Evolutionary conservation across 2,888 invertebrate species (phyloP).

Genomic region (Volucella bombylans): DNA sequence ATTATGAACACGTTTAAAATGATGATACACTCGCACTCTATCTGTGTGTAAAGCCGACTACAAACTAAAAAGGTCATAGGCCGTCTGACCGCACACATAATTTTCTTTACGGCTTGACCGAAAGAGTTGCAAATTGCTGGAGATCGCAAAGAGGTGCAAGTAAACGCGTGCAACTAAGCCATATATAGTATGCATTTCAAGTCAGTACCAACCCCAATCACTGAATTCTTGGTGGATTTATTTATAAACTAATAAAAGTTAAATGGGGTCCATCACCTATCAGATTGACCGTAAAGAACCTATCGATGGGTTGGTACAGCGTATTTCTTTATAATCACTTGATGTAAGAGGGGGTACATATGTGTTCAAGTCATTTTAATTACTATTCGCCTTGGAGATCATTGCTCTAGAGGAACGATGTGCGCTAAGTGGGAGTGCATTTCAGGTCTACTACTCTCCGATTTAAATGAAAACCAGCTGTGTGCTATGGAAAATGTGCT

Average conservation of each 20-base stretch:
- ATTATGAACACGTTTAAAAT: conserved; percentile 61
- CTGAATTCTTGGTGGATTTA: conserved; percentile 56
- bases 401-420: not conserved
- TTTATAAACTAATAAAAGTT: conserved; percentile 70
- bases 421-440: not conserved
- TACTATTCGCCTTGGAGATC: conserved; percentile 16
- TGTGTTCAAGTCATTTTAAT: conserved; percentile 17
- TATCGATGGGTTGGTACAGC: conserved; percentile 40
- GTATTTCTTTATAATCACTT: not conserved
- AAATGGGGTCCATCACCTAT: conserved; percentile 70
- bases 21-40: conserved; percentile 57
- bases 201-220: conserved; percentile 56
- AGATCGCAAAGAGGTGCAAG: conserved; percentile 12
- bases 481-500: not conserved
- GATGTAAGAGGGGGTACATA: conserved; percentile 2
- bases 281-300: conserved; percentile 44
- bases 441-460: not conserved
- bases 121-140: conserved; percentile 52
- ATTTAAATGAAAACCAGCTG: conserved; percentile 8
- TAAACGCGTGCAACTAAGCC: conserved; percentile 58
- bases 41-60: conserved; percentile 49
- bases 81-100: conserved; percentile 71
- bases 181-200: conserved; percentile 24
- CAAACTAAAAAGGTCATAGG: conserved; percentile 61
- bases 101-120: conserved; percentile 62